Conservation (phyloP, 2,113 vertebrate genomes). For the Neotoma lepida region DNA sequence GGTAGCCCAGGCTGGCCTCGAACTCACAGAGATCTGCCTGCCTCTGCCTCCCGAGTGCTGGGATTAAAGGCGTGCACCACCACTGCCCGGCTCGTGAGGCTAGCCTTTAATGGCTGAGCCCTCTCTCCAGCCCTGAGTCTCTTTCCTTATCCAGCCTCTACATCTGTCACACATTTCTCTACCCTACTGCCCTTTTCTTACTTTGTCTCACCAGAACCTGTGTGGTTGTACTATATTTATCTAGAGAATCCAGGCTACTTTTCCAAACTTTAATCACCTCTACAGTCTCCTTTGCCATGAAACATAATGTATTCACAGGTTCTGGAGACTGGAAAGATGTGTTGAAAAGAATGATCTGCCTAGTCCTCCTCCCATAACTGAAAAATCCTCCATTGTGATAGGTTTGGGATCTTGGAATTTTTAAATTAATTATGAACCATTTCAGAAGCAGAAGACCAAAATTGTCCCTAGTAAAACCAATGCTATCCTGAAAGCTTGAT, state of each 20-base stretch:
- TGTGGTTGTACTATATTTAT: neutral
- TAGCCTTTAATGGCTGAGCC: neutral
- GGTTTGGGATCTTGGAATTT: neutral
- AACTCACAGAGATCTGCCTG: no score
- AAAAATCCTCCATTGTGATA: neutral
- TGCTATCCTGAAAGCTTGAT: neutral
- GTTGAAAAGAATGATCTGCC: neutral
- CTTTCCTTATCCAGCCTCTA: neutral
- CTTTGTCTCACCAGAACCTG: neutral
- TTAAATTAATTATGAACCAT: neutral
- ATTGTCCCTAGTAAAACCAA: neutral
- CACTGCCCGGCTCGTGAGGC: no score
- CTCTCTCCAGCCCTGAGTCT: neutral
- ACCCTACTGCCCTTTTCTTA: neutral
- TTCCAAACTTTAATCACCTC: neutral
- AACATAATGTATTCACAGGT: neutral
- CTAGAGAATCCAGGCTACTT: neutral
- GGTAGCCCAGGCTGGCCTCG: no score
- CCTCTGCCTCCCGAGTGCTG: no score
- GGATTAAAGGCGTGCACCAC: no score
- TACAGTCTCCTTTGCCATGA: neutral
- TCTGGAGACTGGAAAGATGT: neutral
- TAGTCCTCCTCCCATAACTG: neutral
- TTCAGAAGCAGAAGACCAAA: slow-evolving; percentile 8
- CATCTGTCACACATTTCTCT: neutral